Evolutionary conservation across 2,888 invertebrate genomes (phyloP).

Genomic region (Drosophila paranaensis): DNA sequence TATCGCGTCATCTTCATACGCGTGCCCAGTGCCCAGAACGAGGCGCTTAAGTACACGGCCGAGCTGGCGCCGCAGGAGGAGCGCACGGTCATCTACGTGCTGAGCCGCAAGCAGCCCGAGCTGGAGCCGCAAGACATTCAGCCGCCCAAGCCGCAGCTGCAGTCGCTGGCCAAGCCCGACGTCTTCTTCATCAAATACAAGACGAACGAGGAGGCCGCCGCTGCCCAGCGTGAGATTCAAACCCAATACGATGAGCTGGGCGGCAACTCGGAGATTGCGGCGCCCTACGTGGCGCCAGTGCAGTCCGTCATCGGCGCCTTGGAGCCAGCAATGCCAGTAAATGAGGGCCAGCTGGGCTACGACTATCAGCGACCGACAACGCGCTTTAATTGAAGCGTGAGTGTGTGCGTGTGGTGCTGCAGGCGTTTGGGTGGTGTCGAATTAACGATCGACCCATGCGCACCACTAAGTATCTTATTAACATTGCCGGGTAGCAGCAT

Average conservation of each 20-base stretch:
- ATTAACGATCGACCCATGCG: constrained; percentile 46
- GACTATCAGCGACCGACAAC: constrained; percentile 64
- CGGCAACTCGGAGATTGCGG: constrained; percentile 79
- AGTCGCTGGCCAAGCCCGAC: constrained; percentile 76
- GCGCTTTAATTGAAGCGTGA: constrained; percentile 20
- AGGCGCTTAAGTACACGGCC: constrained; percentile 73
- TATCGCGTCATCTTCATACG: constrained; percentile 84
- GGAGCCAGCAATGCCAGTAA: constrained; percentile 30
- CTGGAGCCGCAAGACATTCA: constrained; percentile 77
- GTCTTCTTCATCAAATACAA: constrained; percentile 84
- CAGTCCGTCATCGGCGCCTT: constrained; percentile 81
- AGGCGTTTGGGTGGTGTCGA: constrained; percentile 30
- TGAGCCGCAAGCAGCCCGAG: constrained; percentile 81
- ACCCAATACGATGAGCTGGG: constrained; percentile 83
- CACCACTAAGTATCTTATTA: constrained; percentile 36
- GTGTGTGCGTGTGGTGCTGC: background rate
- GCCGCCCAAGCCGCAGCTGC: constrained; percentile 73
- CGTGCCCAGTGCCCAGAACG: constrained; percentile 73
- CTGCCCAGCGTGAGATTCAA: constrained; percentile 83
- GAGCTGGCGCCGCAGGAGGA: constrained; percentile 84
- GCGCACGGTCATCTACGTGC: constrained; percentile 84
- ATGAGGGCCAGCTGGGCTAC: constrained; percentile 65
- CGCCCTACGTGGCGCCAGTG: constrained; percentile 79
- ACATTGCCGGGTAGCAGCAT: constrained; percentile 45
- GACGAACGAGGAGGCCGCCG: constrained; percentile 82